phyloP scores from a whole-genome alignment of 2,888 invertebrate species.

The Gortyna flavago region DNA sequence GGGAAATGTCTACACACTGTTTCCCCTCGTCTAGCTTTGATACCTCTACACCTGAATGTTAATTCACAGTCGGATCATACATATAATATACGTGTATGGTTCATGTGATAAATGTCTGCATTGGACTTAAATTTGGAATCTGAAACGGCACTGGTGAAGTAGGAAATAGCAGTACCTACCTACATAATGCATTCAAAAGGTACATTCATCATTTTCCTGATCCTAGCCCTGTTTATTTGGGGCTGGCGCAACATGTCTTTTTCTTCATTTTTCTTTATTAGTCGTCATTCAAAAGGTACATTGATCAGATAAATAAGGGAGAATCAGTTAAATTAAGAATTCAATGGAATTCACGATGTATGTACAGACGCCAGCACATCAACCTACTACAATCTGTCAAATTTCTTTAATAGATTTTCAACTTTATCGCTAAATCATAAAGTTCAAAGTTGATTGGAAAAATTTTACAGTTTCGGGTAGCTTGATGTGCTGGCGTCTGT shows the following conservation, averaged over 20 bases:
- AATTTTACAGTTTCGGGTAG: no score
- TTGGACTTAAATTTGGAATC: constrained; percentile 1
- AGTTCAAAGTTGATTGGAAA: no score
- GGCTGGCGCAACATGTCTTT: background rate
- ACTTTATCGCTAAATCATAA: no score
- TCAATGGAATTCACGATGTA: background rate
- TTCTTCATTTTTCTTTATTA: background rate
- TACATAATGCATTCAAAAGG: background rate
- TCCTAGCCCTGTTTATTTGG: background rate
- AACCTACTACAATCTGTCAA: no score
- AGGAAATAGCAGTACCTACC: background rate
- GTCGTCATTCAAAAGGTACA: background rate
- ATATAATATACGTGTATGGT: background rate
- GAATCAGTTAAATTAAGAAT: background rate
- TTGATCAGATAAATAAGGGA: background rate
- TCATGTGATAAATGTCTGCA: background rate
- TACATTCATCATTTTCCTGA: background rate
- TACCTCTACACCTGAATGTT: constrained; percentile 46
- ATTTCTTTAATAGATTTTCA: no score
- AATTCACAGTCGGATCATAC: constrained; percentile 18
- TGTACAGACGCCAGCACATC: no score
- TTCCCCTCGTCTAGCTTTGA: constrained; percentile 69
- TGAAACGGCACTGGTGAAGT: constrained; percentile 2
- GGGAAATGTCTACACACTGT: constrained; percentile 68
- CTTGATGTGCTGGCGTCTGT: no score